Base-by-base conservation (phyloP, 2,888 invertebrate genomes). In the Cryptocephalus moraei region DNA sequence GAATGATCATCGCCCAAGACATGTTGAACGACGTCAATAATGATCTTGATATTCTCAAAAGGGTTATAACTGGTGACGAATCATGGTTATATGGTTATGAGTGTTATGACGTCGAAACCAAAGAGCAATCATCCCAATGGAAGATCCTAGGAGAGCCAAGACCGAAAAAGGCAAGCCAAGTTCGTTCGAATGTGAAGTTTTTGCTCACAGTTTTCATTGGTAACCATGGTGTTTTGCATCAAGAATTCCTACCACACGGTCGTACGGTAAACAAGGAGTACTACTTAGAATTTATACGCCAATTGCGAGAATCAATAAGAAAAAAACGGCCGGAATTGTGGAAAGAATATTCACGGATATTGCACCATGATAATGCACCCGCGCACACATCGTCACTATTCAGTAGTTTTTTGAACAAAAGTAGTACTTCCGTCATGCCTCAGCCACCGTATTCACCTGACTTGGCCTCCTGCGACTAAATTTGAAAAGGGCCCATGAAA, bases 31-130 rank as follows among this genome's bases (percentile, higher is more conserved):
- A 44, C 8, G 33, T 44, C 34, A 12, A 44, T 14, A 8, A 14
- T 22, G 32, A 43, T 43, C 9, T 11, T 33, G 43, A 43, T 10
- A n/a, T 31, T 1, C 8, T 32, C 10, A n/a, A 43, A 32, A 45
- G 48, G 32, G 45, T 57, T 46, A 57, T 60, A 59, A 60, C 56
- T 52, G 54, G 54, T 56, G 55, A 59, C 46, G 54, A 61, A 56
- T 51, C 56, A 49, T 62, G 61, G 55, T 49, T 60, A 14, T 57
- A 56, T 51, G 56, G 46, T 39, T 59, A n/a, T n/a, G n/a, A n/a
- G n/a, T n/a, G n/a, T n/a, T n/a, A 58, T 54, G 57, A 56, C 55
- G 45, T 56, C 39, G 54, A 61, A 59, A 59, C 55, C 8, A 52
- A 53, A 38, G 45, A 46, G 49, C 53, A 52, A 57, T 58, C 54